phyloP scores from a whole-genome alignment of 2,113 vertebrate species.

The Passer montanus region DNA sequence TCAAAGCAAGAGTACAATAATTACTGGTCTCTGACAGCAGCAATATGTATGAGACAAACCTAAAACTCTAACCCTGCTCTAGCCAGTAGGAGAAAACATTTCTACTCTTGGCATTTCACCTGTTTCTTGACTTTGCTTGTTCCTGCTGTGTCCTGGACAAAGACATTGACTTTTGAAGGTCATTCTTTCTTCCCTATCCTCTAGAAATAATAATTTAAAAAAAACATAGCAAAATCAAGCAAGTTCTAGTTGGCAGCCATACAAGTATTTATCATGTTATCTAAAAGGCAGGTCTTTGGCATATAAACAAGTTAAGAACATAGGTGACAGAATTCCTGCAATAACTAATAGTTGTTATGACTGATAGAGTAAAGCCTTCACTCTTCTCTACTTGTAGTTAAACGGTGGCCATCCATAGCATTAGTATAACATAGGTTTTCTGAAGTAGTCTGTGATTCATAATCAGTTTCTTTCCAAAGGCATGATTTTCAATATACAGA shows the following conservation, averaged over 20 bases:
- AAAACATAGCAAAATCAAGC: not conserved
- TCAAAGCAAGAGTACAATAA: not conserved
- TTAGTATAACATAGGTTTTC: not conserved
- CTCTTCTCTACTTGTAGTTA: not conserved
- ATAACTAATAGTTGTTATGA: not conserved
- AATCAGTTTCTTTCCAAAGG: not conserved
- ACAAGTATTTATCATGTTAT: not conserved
- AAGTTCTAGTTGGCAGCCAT: not conserved
- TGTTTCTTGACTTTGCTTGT: not conserved
- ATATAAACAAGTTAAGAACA: not conserved
- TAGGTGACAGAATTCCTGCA: not conserved
- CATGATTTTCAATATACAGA: not conserved
- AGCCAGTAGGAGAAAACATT: not conserved
- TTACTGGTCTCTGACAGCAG: not conserved
- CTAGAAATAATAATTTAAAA: not conserved
- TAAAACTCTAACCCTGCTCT: not conserved
- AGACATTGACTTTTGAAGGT: not conserved
- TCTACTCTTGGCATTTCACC: not conserved
- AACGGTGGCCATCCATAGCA: not conserved
- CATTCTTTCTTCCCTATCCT: not conserved
- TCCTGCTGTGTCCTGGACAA: not conserved
- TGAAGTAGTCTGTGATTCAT: not conserved
- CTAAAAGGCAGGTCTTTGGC: conserved; percentile 17
- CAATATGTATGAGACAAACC: not conserved
- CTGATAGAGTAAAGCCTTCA: not conserved